Base-by-base conservation (phyloP, 2,113 vertebrate species). In the Paedocypris sp. region DNA sequence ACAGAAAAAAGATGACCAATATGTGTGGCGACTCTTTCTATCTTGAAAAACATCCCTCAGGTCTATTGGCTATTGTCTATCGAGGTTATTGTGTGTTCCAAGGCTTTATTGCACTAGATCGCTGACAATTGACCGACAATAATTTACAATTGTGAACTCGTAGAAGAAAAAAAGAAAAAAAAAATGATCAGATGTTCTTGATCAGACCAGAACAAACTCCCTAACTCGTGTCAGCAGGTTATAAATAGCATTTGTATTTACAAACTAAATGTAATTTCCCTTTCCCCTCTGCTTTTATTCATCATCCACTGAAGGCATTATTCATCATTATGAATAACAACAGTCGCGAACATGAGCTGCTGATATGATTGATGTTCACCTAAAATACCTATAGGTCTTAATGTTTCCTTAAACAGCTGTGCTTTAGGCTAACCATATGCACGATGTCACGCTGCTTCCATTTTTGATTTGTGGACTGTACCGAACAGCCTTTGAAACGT, bases 1-100 rank as follows among this genome's bases (percentile, higher is more conserved):
- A 71, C 69, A 69, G 59, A 50, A 32, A 60, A n/a, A 51, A 41
- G 41, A 33, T 67, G 54, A 67, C 38, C 58, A 53, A 71, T 60
- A 68, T 64, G 28, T 31, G 59, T 64, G 67, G 35, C 50, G 61
- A 74, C 62, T 56, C 32, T 11, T 11, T 58, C 18, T 32, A 36
- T 57, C 59, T 19, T 56, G 66, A 41, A 49, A 46, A 58, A 67
- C 66, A 60, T 53, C 56, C 71, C 46, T 60, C 7, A 28, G 53
- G 69, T n/a, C 38, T 15, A 52, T 20, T 15, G 56, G 52, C 35
- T n/a, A n/a, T n/a, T 49, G 38, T 46, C 57, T 48, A 19, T 68
- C 51, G 18, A 56, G 22, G 52, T 42, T 31, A 42, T 20, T 35
- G 43, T 36, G 23, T 9, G 12, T 19, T 29, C 28, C 15, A 1